Evolutionary conservation across 2,113 vertebrate species (phyloP).

Genomic region (Psammodynastes pulverulentus): DNA sequence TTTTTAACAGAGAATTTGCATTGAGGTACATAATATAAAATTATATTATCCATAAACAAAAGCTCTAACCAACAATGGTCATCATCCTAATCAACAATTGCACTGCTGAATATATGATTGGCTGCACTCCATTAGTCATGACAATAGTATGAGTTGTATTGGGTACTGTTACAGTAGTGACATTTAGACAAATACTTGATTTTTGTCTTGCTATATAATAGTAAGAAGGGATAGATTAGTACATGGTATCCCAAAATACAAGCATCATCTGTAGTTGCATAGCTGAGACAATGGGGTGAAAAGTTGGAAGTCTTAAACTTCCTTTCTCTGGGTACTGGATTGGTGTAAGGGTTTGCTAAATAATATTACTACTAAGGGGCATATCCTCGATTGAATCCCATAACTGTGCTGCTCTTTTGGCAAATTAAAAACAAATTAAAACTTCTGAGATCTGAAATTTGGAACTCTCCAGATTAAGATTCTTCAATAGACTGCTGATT

Average conservation of each 20-base stretch:
- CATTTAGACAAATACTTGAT: not conserved
- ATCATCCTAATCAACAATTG: accelerated
- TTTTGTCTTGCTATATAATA: not conserved
- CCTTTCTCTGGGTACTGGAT: not conserved
- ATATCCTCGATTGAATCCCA: not conserved
- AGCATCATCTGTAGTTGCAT: not conserved
- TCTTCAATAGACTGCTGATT: not conserved
- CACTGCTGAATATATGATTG: conserved; percentile 11
- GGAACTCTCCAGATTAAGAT: not conserved
- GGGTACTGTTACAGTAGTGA: not conserved
- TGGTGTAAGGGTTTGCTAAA: not conserved
- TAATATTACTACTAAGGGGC: not conserved
- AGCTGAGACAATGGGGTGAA: not conserved
- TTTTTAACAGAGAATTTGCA: not conserved
- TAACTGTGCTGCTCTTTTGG: not conserved
- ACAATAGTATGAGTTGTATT: too few species aligned
- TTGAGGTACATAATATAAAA: not conserved
- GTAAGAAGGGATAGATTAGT: not conserved
- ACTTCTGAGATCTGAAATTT: not conserved
- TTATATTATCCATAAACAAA: conserved; percentile 32
- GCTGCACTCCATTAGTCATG: not conserved
- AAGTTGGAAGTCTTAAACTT: not conserved
- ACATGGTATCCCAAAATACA: not conserved
- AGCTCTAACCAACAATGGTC: conserved; percentile 19
- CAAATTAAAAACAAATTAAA: not conserved